Conservation (phyloP, 2,113 vertebrate species). For the Scolopax mira region DNA sequence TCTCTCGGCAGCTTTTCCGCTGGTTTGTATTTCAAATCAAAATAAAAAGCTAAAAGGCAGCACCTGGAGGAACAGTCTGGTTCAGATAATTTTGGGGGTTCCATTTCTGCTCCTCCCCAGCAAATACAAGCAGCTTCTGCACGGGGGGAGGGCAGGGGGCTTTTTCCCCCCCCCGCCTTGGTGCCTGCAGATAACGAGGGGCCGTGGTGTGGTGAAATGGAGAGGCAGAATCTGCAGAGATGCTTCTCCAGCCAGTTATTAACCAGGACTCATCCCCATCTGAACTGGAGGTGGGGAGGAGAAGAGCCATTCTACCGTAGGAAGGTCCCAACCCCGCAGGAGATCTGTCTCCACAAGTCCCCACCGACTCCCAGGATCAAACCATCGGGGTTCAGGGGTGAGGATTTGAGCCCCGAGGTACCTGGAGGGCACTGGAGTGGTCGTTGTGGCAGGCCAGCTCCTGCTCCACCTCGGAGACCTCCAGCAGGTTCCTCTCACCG, state of each 20-base stretch:
- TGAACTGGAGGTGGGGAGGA: neutral
- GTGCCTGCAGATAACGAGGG: neutral
- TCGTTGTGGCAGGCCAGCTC: slow-evolving; percentile 95
- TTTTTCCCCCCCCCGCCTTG: neutral
- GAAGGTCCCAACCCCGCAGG: neutral
- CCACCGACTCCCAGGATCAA: neutral
- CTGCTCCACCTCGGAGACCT: slow-evolving; percentile 94
- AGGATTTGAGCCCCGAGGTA: neutral
- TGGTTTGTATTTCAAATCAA: neutral
- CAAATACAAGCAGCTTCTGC: neutral
- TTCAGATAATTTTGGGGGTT: neutral
- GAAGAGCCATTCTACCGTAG: neutral
- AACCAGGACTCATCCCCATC: slow-evolving; percentile 5
- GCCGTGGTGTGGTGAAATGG: neutral
- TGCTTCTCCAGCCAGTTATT: slow-evolving; percentile 6
- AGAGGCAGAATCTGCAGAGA: neutral
- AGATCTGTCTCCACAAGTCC: neutral
- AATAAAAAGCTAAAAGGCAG: neutral
- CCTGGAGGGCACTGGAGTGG: slow-evolving; percentile 93
- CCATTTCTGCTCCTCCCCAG: neutral
- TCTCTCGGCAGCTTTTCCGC: neutral
- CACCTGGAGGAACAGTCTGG: neutral
- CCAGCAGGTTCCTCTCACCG: slow-evolving; percentile 82
- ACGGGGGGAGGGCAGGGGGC: fast-evolving
- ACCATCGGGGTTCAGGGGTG: fast-evolving